Base-by-base conservation (phyloP, 2,113 vertebrate genomes). In the Austrofundulus limnaeus region DNA sequence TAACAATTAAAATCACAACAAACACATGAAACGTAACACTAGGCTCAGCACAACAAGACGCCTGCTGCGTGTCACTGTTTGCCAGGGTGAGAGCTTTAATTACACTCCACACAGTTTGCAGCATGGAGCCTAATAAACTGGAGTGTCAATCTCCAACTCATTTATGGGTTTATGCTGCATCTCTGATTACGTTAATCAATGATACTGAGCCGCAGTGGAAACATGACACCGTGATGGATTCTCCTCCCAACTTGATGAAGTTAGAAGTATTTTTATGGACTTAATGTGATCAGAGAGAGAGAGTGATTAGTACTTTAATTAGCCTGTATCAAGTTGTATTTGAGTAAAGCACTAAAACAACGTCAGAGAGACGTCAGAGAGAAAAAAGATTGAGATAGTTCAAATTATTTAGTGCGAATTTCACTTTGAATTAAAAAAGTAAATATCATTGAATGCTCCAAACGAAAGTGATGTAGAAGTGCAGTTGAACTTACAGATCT, bases 121-220 rank as follows among this genome's bases (percentile, higher is more conserved):
- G 70, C 78, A 65, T 51, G 63, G 47, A 65, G 66, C 55, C 83
- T 79, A 85, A 88, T 89, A 88, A 89, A 89, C 63, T 72, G 41
- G 19, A 85, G 76, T 81, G 75, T 83, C 85, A 85, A 84, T 87
- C 88, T 81, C 61, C 81, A 83, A 87, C 84, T 86, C 83, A 83
- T 91, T 89, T 87, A 78, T 54, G 49, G 61, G 65, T n/a, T 72
- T 71, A 85, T 39, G 62, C 61, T 15, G 63, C 63, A 65, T 61
- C 78, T 85, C 76, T 75, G 74, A 85, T 87, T 79, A 67, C 74
- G 66, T 84, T 85, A 88, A 87, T 85, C 82, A 85, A 80, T 84
- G 76, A 63, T 58, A 60, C 59, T 42, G 69, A 63, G 80, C 23
- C 57, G 72, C 61, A 62, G 85, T 60, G 68, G 70, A 59, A 82